Conservation (phyloP, 2,797 vertebrate genomes). For the Oryzias dopingdopingensis region DNA sequence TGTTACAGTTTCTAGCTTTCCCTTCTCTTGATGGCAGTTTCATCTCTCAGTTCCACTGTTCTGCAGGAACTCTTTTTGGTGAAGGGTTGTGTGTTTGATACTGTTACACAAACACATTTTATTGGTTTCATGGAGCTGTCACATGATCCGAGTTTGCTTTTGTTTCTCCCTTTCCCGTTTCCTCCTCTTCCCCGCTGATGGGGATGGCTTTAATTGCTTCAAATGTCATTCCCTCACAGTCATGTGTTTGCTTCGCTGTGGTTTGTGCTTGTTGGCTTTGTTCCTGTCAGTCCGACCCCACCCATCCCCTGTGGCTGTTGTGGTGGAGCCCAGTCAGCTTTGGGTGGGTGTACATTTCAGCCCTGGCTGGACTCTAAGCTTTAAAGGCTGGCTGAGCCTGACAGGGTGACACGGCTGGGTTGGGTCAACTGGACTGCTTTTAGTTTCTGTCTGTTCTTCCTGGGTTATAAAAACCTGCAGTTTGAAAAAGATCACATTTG, state of each 20-base stretch:
- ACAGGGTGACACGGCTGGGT: conserved; percentile 30
- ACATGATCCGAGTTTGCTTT: neutral
- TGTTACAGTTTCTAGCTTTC: no score
- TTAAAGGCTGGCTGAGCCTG: conserved; percentile 28
- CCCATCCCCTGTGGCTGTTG: conserved; percentile 50
- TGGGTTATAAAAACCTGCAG: conserved; percentile 6
- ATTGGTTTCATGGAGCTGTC: no score
- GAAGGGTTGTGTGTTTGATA: no score
- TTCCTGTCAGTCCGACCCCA: conserved; percentile 28
- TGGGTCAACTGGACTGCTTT: conserved; percentile 19
- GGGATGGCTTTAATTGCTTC: no score
- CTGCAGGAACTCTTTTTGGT: no score
- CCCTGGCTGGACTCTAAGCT: conserved; percentile 20
- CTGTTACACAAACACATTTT: no score
- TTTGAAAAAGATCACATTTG: no score
- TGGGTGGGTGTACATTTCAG: conserved; percentile 53
- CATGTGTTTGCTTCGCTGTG: conserved; percentile 19
- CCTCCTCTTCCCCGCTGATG: conserved; percentile 15
- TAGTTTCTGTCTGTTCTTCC: conserved; percentile 8
- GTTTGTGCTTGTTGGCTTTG: conserved; percentile 34
- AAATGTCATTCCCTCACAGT: neutral
- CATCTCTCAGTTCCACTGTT: no score
- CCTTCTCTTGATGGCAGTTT: no score
- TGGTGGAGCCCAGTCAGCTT: conserved; percentile 47
- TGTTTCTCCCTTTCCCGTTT: conserved; percentile 38